phyloP scores from a whole-genome alignment of 2,888 invertebrate species.

The Eupithecia centaureata region DNA sequence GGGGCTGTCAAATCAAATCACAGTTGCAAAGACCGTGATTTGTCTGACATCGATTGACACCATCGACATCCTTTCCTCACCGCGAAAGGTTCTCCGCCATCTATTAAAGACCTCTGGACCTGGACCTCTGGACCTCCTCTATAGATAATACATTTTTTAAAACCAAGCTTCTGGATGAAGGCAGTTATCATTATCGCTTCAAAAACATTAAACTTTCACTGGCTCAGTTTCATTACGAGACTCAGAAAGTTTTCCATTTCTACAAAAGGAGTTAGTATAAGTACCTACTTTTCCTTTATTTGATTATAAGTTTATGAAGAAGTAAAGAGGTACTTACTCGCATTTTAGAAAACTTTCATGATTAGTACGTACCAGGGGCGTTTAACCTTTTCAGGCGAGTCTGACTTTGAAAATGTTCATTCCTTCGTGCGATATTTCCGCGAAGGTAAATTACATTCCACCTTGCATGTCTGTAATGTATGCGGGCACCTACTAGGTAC shows the following conservation, averaged over 20 bases:
- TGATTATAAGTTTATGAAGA: conserved; percentile 12
- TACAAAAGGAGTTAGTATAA: background rate
- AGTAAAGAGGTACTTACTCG: conserved; percentile 2
- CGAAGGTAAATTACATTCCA: no score
- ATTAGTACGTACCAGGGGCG: background rate
- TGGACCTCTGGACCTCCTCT: no score
- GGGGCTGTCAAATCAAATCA: background rate
- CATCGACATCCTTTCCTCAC: no score
- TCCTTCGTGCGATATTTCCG: background rate
- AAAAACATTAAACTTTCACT: background rate
- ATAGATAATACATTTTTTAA: no score
- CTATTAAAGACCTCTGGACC: no score
- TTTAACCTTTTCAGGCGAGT: background rate
- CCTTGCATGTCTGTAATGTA: no score
- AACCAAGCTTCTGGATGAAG: background rate
- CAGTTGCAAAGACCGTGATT: no score
- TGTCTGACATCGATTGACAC: no score
- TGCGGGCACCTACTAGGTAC: no score
- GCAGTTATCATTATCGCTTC: background rate
- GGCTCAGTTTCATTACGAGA: background rate
- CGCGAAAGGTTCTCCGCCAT: no score
- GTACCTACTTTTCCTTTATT: background rate
- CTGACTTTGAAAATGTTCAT: background rate
- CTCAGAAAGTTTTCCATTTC: background rate
- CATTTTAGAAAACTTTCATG: background rate